Conservation (phyloP, 2,888 invertebrate species). For the Gymnocheta viridis region DNA sequence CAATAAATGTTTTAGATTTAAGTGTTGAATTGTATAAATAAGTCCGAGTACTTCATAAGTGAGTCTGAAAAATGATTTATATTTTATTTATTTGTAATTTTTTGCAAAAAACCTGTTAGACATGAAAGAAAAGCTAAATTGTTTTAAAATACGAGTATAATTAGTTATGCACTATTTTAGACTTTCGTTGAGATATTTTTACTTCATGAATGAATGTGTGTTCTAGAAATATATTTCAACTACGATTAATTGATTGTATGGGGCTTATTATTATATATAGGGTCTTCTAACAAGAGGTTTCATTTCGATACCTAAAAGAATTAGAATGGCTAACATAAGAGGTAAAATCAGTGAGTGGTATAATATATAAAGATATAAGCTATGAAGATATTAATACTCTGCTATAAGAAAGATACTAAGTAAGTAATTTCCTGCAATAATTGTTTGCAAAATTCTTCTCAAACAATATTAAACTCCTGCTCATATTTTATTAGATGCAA, state of each 20-base stretch:
- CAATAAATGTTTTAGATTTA: conserved; percentile 16
- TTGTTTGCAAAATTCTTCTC: too few relatives aligned
- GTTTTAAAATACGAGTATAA: not conserved
- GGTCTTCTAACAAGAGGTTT: too few relatives aligned
- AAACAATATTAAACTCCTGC: too few relatives aligned
- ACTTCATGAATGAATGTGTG: too few relatives aligned
- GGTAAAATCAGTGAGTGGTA: too few relatives aligned
- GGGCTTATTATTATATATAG: not conserved
- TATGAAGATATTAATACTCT: too few relatives aligned
- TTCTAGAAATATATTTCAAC: not conserved
- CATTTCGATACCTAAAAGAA: too few relatives aligned
- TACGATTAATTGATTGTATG: not conserved
- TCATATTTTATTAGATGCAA: too few relatives aligned
- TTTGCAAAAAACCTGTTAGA: not conserved
- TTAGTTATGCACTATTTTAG: not conserved
- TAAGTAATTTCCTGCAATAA: too few relatives aligned
- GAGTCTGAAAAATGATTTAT: conserved; percentile 15
- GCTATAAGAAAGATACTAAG: too few relatives aligned
- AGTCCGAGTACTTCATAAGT: not conserved
- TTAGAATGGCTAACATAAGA: too few relatives aligned
- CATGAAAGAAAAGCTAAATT: not conserved
- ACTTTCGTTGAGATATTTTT: not conserved
- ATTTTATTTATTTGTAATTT: not conserved
- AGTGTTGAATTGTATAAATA: conserved; percentile 32
- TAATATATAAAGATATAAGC: too few relatives aligned